A percentile compares a stretch with the other conserved stretches of the same genome.
Conservation (phyloP, 2,888 invertebrate genomes). For the Nomada goodeniana region DNA sequence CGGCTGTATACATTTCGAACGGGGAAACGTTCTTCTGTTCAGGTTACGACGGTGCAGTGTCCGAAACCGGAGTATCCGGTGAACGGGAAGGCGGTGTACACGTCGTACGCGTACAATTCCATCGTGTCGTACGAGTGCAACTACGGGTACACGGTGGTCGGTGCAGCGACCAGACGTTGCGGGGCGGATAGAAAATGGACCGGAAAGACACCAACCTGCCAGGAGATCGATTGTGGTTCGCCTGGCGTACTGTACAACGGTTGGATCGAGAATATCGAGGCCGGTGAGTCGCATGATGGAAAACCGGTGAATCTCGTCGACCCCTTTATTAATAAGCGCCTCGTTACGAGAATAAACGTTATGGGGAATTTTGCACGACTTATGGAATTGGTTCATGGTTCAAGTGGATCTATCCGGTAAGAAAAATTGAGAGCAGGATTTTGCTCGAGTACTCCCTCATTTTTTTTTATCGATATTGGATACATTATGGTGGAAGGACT, state of each 20-base stretch:
- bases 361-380: neutral
- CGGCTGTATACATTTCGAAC: neutral
- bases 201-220: constrained; percentile 95
- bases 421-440: neutral
- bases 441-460: too few relatives aligned
- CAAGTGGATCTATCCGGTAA: neutral
- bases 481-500: too few relatives aligned
- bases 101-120: constrained; percentile 97
- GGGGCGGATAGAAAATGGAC: constrained; percentile 98
- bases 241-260: constrained; percentile 98
- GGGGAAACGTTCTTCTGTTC: constrained; percentile 59
- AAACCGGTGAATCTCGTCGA: constrained; percentile 1
- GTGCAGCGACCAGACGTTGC: constrained; percentile 95
- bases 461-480: too few relatives aligned
- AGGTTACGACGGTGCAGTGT: constrained; percentile 97
- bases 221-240: constrained; percentile 98
- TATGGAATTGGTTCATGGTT: neutral
- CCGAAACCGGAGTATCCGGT: constrained; percentile 95
- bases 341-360: constrained; percentile 35
- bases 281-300: constrained; percentile 78
- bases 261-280: constrained; percentile 95
- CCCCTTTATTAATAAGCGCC: constrained; percentile 38
- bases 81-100: constrained; percentile 96
- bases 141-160: constrained; percentile 96
- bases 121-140: constrained; percentile 98